Base-by-base conservation (phyloP, 2,888 invertebrate species). In the Amiota mariae region DNA sequence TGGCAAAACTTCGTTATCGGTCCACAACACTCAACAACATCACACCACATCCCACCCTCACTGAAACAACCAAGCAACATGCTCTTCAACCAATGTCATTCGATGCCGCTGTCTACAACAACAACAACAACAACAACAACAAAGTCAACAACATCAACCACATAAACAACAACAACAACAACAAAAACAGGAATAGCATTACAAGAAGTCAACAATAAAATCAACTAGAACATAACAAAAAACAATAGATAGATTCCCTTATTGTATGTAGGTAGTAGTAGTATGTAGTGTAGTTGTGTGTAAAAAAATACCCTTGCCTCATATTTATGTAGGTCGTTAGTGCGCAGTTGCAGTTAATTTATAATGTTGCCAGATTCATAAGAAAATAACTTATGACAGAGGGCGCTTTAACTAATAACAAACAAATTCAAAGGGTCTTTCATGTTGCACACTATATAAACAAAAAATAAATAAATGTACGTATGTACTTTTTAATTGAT, bases 251-350 rank as follows among this genome's bases (percentile, higher is more conserved):
- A 36, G 36, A 6, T 36, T 36, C 36, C 36, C 36, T 36, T 36
- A 36, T 36, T 36, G 36, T 36, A 6, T 36, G 36, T 36, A 36
- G n/a, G n/a, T n/a, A n/a, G n/a, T n/a, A n/a, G n/a, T n/a, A n/a
- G n/a, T n/a, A n/a, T n/a, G n/a, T n/a, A n/a, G n/a, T n/a, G n/a
- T n/a, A n/a, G n/a, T n/a, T n/a, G 36, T 36, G 36, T 36, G 36
- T 36, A 36, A 2, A 36, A 24, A 36, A 4, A 46, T 63, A 63
- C 63, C 63, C 63, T 63, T 63, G 63, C 63, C 46, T n/a, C 46
- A 24, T 36, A 46, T 63, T 54, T 46, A 63, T 47, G 63, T 46
- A 63, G 63, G 63, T 46, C n/a, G 9, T 10, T 46, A 63, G 13
- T 63, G 63, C 63, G 63, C 63, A 63, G 63, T 46, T 46, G 63